Base-by-base conservation (phyloP, 2,797 vertebrate species). In the Anableps anableps region DNA sequence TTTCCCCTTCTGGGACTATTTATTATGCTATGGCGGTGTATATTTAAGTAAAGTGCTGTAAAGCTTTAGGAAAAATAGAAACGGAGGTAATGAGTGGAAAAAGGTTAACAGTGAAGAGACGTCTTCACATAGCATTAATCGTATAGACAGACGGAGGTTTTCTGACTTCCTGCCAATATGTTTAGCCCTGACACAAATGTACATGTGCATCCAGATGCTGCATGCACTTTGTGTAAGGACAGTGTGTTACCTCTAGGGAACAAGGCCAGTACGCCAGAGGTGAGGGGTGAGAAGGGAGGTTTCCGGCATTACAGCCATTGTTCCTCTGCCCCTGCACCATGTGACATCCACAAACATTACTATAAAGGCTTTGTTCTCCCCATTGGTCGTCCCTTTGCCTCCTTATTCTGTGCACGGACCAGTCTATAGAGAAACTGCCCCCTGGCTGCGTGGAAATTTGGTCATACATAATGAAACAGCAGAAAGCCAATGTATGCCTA, bases 1-100 rank as follows among this genome's bases (percentile, higher is more conserved):
- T 84, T 86, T 82, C 72, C 80, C 81, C 85, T 45, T 77, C 81
- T 88, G 78, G 93, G 92, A 93, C 92, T 89, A 91, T 91, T 86
- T 90, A 85, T 90, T 75, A 43, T 75, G 38, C 84, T 83, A 84
- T 85, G 76, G 58, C 74, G 62, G 75, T 38, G 80, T 80, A 85
- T 78, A 78, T 85, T 88, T 73, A 92, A 77, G 79, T 38, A 60
- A 84, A 85, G 78, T 74, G 80, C 78, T 10, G 3, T 74, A 26
- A 58, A 79, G 79, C 14, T 74, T 80, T n/a, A 53, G 66, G 81
- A 71, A 80, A 79, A 62, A 73, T 13, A 38, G 64, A 68, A 81
- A 36, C 62, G 72, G 62, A 71, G 66, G 38, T 71, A 58, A 83
- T 47, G 7, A 62, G 76, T 64, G n/a, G 64, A 79, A 82, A 60